A percentile compares a stretch with the other conserved stretches of the same genome.
phyloP scores from a whole-genome alignment of 2,797 vertebrate species.

The Pelodytes ibericus region DNA sequence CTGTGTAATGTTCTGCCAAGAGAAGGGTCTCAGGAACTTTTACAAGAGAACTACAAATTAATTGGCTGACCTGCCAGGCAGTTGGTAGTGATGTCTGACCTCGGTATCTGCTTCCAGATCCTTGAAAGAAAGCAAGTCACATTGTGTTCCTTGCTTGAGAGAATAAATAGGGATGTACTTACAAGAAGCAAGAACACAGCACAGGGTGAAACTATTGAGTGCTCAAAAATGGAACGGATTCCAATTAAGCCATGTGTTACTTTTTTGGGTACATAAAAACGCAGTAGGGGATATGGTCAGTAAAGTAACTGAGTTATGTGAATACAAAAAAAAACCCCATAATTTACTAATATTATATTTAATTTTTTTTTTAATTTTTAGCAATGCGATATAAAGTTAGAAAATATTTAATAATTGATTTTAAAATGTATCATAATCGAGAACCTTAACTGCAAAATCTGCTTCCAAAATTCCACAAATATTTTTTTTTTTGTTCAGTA shows the following conservation, averaged over 20 bases:
- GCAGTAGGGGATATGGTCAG: conserved; percentile 3
- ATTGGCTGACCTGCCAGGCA: conserved; percentile 53
- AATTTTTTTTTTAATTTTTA: background rate
- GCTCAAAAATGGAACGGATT: conserved; percentile 47
- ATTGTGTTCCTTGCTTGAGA: conserved; percentile 52
- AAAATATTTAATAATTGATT: background rate
- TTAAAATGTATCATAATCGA: background rate
- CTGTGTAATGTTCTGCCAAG: conserved; percentile 52
- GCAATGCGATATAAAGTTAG: background rate
- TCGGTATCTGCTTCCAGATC: conserved; percentile 44
- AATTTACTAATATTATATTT: no score
- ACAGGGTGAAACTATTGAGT: conserved; percentile 44
- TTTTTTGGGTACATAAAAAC: conserved; percentile 46
- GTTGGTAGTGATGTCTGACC: conserved; percentile 47
- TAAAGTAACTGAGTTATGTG: background rate
- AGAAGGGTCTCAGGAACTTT: conserved; percentile 48
- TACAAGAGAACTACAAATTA: conserved; percentile 55
- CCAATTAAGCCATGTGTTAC: conserved; percentile 43
- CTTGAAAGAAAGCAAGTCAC: conserved; percentile 54
- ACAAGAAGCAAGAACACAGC: conserved; percentile 44
- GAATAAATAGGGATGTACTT: conserved; percentile 57
- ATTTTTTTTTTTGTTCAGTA: no score
- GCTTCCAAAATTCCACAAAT: background rate
- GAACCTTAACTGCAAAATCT: background rate
- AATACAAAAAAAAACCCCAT: background rate